A percentile compares a stretch with the other conserved stretches of the same genome.
Conservation (phyloP, 2,113 vertebrate genomes). For the Pseudorectes ferrugineus region DNA sequence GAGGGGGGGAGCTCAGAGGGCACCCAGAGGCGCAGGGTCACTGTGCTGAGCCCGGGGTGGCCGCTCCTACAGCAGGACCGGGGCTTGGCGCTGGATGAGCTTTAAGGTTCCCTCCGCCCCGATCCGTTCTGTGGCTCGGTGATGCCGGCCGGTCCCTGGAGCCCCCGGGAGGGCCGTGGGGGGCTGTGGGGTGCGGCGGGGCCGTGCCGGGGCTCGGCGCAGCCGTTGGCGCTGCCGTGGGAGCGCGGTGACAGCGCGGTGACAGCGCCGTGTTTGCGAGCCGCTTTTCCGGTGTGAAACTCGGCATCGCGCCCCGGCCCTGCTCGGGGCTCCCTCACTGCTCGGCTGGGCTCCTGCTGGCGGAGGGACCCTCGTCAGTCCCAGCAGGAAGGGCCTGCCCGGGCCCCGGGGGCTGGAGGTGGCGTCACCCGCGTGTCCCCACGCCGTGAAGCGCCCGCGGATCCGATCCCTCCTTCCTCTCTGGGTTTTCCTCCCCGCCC, state of each 20-base stretch:
- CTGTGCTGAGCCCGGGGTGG: neutral
- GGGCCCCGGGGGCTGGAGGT: fast-evolving
- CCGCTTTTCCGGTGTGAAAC: neutral
- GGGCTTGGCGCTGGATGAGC: fast-evolving
- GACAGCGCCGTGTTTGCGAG: neutral
- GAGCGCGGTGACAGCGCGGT: neutral
- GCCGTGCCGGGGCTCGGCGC: neutral
- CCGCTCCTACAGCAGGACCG: neutral
- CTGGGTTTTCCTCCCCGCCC: neutral
- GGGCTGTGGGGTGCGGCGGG: neutral
- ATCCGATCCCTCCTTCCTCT: neutral
- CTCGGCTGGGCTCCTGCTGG: neutral
- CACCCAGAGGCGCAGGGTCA: neutral
- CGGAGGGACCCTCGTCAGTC: fast-evolving
- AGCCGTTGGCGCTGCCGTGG: neutral
- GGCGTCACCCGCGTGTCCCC: neutral
- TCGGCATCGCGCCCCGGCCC: neutral
- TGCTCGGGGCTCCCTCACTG: neutral
- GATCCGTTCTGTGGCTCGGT: fast-evolving
- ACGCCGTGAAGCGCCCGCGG: fast-evolving
- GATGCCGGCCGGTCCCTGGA: neutral
- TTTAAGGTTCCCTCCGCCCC: neutral
- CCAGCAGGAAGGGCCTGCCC: fast-evolving
- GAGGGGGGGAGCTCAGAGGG: neutral
- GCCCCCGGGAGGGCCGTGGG: neutral